Evolutionary conservation across 2,888 invertebrate genomes (phyloP), one percentile per base, ranked within the genome.

Genomic region (Rotaria socialis): DNA sequence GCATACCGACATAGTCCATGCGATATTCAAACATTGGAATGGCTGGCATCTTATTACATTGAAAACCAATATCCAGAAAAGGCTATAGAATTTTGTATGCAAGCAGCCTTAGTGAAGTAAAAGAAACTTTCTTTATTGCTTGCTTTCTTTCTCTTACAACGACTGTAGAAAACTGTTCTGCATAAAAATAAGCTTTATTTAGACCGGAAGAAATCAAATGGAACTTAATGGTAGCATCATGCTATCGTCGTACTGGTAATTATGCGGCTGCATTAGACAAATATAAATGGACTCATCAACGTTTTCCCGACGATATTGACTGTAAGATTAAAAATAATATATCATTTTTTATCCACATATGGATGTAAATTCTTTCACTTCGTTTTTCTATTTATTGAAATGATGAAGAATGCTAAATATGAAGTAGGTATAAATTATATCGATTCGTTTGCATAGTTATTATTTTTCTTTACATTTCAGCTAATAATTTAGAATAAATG

Each of bases 281-380:
- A 0, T 96, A 96, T 91, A 95, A 95, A 91, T 93, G 94, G 88
- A 94, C 97, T 89, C 95, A 97, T 90, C 93, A 93, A 43, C 94
- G 94, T 88, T 98, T 98, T 91, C 98, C 98, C 0, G 96, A 97
- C 88, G 97, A 97, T 91, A 93, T 95, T 0, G 96, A 96, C 90
- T 97, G 97, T 93, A 91, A 91, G 94, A 27, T 50, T 58, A 7
- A 14, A 8, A n/a, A 16, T 24, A 47, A 47, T 47, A 47, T 11
- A 47, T 10, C 11, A 10, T 47, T 47, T 11, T 47, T 47, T 47
- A 47, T 47, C 47, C 47, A 47, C 2, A 4, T 10, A 3, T 47
- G 4, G 47, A 2, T 35, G 35, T 35, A 47, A 47, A 47, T 47
- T 10, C 11, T 10, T 47, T 10, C 11, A 47, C 4, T 47, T 2